These are phyloP conservation scores for Heliconius eleuchia DNA, from an alignment of 1,140 invertebrate species.

Conservation along the genomic window DNA sequence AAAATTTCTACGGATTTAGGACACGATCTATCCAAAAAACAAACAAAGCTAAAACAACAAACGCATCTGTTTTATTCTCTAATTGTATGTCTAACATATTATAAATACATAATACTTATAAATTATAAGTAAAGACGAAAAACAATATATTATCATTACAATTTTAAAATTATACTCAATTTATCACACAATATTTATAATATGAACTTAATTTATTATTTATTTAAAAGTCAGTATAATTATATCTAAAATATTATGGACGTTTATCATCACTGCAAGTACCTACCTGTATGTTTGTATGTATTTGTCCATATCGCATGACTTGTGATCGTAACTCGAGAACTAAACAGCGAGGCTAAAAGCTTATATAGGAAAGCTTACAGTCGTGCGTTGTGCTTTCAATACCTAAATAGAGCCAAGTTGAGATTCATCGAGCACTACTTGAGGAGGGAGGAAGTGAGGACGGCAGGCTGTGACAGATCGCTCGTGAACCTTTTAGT, in stretches of 20 bases:
- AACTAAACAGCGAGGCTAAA: not conserved
- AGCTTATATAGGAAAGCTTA: constrained; percentile 8
- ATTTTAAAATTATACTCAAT: not conserved
- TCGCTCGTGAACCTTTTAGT: constrained; percentile 2
- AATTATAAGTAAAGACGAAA: not conserved
- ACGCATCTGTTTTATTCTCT: not conserved
- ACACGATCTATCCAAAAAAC: no score
- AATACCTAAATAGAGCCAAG: constrained; percentile 23
- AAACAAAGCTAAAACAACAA: no score
- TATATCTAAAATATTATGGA: constrained; percentile 4
- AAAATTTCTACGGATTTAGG: no score
- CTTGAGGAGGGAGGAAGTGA: constrained; percentile 11
- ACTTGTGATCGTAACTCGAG: constrained; percentile 9
- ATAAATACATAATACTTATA: not conserved
- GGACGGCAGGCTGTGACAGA: constrained; percentile 18
- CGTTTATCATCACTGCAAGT: not conserved
- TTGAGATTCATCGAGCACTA: constrained; percentile 18
- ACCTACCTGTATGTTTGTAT: not conserved
- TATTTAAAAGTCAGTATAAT: not conserved
- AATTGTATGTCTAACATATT: not conserved
- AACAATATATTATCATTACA: constrained; percentile 7
- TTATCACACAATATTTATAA: constrained; percentile 2
- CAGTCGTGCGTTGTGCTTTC: constrained; percentile 15
- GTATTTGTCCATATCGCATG: not conserved
- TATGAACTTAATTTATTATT: constrained; percentile 2